phyloP scores from a whole-genome alignment of 53 echinoderm and acorn worm genomes.

The Pentamera pediparva region DNA sequence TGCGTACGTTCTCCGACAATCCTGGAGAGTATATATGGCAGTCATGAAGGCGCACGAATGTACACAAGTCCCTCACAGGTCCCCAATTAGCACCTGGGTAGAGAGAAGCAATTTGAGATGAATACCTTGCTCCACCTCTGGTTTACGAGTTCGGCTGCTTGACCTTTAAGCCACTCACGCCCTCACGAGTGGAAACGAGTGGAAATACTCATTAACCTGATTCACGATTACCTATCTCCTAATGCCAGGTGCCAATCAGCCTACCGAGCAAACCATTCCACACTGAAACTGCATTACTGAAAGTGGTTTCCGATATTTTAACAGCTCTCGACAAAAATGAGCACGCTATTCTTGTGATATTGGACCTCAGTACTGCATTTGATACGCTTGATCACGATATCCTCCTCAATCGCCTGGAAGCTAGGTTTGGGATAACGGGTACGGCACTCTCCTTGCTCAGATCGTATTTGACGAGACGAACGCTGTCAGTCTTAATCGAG shows the following conservation, averaged over 20 bases:
- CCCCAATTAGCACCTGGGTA: too few relatives aligned
- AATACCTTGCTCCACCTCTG: too few relatives aligned
- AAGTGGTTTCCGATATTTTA: constrained; percentile 22
- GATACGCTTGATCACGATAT: too few relatives aligned
- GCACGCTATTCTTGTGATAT: constrained; percentile 12
- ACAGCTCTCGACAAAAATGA: constrained; percentile 21
- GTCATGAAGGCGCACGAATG: too few relatives aligned
- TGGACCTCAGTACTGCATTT: constrained; percentile 33
- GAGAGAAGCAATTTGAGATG: too few relatives aligned
- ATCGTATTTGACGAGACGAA: constrained; percentile 22
- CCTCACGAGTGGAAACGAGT: too few relatives aligned
- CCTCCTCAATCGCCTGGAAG: constrained; percentile 14
- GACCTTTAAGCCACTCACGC: too few relatives aligned
- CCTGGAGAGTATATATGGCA: too few relatives aligned
- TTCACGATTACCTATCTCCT: not conserved
- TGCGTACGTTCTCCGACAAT: too few relatives aligned
- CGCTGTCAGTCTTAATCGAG: constrained; percentile 16
- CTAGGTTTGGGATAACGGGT: constrained; percentile 13
- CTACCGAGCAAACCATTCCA: not conserved
- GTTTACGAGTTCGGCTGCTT: too few relatives aligned
- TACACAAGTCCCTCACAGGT: too few relatives aligned
- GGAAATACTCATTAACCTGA: not conserved
- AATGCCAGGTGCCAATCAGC: not conserved
- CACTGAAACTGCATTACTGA: constrained; percentile 8
- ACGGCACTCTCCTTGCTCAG: constrained; percentile 26